Evolutionary conservation across 2,797 vertebrate species (phyloP).

Genomic region (Scolopax rusticola): DNA sequence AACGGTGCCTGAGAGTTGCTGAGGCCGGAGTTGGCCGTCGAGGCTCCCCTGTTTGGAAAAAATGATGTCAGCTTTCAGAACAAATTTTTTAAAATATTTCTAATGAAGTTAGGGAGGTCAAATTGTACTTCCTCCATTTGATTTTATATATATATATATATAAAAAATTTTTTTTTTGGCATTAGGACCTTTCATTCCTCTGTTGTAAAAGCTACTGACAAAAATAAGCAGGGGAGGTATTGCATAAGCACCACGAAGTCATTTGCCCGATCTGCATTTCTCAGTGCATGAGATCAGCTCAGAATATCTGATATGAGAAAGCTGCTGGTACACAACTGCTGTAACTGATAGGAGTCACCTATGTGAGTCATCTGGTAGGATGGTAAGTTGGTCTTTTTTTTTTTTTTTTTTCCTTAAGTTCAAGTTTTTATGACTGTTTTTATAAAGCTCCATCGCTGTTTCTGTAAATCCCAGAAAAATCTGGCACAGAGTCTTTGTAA

Average conservation of each 20-base stretch:
- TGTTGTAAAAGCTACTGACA: constrained; percentile 12
- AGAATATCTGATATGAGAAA: constrained; percentile 44
- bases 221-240: constrained; percentile 41
- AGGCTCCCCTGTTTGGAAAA: background rate
- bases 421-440: constrained; percentile 36
- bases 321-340: constrained; percentile 45
- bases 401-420: background rate
- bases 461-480: constrained; percentile 38
- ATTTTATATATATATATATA: background rate
- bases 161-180: background rate
- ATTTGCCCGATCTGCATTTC: constrained; percentile 47
- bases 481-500: constrained; percentile 14
- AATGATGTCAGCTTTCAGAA: constrained; percentile 19
- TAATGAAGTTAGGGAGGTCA: constrained; percentile 6
- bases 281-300: constrained; percentile 49
- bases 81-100: background rate
- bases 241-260: constrained; percentile 39
- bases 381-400: background rate
- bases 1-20: constrained; percentile 28
- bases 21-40: background rate
- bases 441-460: background rate
- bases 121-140: background rate
- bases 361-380: constrained; percentile 40
- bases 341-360: constrained; percentile 56
- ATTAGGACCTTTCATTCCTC: constrained; percentile 1